Evolutionary conservation across 2,888 invertebrate species (phyloP), one percentile per base, ranked within the genome.

Genomic region (Phortica okadai): DNA sequence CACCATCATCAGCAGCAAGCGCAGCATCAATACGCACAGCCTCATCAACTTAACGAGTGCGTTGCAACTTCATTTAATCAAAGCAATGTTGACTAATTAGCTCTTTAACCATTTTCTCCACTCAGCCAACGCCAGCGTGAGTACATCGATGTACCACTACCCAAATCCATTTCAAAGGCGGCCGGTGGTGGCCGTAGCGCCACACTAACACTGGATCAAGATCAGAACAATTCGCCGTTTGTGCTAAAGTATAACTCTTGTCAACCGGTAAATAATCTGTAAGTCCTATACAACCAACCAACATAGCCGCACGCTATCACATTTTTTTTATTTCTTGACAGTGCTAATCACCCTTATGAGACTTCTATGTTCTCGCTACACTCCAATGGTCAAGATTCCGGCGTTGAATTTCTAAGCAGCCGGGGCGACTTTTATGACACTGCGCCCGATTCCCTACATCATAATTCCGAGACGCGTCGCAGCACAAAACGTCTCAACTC

Each of bases 311-410:
- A 41, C 16, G 16, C 54, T 25, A 7, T 50, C 8, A 41, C 58
- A 64, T 77, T 67, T 72, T 70, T 79, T 89, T 33, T 50, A 21
- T 50, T 14, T 8, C 11, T 6, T 14, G n/a, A 41, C 76, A 91
- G 90, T 81, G 88, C 90, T 25, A 91, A 89, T 73, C 83, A 81
- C 81, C 92, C 92, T 77, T 91, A 94, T 83, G 96, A 96, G 91
- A 95, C 95, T 75, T 95, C 96, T 80, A 94, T 95, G 91, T 95
- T 95, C 85, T 96, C 96, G 81, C 93, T 96, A 84, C 95, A 96
- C 92, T 96, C 96, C 84, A 96, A 96, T 88, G 95, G 96, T 16
- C 95, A 95, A 89, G 96, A 96, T 92, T 96, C 96, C 70, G 96
- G 96, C 76, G 95, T 96, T 82, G 95, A 91, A 92, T 82, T 93